phyloP scores from a whole-genome alignment of 1,140 invertebrate species.

The Phortica variegata region DNA sequence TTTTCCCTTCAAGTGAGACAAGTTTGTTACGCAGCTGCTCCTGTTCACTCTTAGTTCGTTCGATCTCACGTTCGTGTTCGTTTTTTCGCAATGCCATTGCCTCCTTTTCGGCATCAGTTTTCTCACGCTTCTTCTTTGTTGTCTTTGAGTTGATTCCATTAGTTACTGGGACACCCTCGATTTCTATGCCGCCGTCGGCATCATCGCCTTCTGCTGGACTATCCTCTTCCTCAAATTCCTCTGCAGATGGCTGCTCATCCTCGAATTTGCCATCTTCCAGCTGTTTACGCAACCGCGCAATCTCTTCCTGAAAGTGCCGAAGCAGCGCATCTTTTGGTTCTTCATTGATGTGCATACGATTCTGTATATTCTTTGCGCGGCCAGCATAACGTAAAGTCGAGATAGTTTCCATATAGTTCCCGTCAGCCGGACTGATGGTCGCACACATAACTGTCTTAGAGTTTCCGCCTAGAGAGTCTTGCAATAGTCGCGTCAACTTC shows the following conservation, averaged over 20 bases:
- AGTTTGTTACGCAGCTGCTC: conserved; percentile 83
- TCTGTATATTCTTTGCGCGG: conserved; percentile 96
- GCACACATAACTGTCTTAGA: conserved; percentile 96
- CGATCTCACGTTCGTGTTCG: conserved; percentile 62
- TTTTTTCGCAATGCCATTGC: conserved; percentile 62
- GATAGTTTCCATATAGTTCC: conserved; percentile 97
- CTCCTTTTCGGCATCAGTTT: conserved; percentile 65
- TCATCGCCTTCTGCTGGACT: conserved; percentile 34
- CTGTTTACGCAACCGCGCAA: conserved; percentile 86
- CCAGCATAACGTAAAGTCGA: conserved; percentile 96
- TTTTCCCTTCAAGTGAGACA: conserved; percentile 88
- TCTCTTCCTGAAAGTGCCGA: conserved; percentile 94
- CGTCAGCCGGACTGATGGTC: conserved; percentile 92
- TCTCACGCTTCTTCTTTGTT: conserved; percentile 60
- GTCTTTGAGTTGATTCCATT: conserved; percentile 35
- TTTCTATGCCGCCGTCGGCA: conserved; percentile 52
- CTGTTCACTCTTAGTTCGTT: conserved; percentile 64
- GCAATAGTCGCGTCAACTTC: conserved; percentile 87
- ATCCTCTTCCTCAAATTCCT: conserved; percentile 45
- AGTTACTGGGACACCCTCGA: conserved; percentile 58
- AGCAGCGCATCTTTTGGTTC: conserved; percentile 97
- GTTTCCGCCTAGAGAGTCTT: conserved; percentile 94
- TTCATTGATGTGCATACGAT: conserved; percentile 94
- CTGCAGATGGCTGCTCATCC: conserved; percentile 37
- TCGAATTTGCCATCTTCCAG: conserved; percentile 65